Base-by-base conservation (phyloP, 1,140 invertebrate species). In the Prorops nasuta region DNA sequence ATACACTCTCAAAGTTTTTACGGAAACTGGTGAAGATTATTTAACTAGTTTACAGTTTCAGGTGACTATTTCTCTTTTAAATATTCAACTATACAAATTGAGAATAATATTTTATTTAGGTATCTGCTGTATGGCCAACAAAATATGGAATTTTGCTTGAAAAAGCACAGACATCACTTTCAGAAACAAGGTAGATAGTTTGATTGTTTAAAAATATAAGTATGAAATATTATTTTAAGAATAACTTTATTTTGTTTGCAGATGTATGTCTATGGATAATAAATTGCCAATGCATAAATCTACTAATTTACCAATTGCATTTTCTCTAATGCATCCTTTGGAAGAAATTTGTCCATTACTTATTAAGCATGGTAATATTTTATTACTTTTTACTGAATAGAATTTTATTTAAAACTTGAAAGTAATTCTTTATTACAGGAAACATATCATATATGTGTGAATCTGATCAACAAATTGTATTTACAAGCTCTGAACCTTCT, bases 341-440 rank as follows among this genome's bases (percentile, higher is more conserved):
- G 89, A 95, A 77, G 93, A 96, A 77, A 87, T 94, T 21, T 86
- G 86, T 44, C 92, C 92, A 3, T 82, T 95, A 21, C 77, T 94
- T 4, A 83, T 89, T 28, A 90, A 88, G 64, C 82, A 83, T 59
- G 82, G 83, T 62, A 72, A 71, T 9, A 38, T 44, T 40, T 50
- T 20, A 18, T 43, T 43, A 10, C 36, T 35, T 28, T 17, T 22
- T 43, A 47, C 14, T 45, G 21, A 43, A 15, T 17, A 9, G 9
- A n/a, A 19, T 18, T 8, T 17, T 10, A 4, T 38, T 16, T 12
- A 32, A 15, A 35, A 42, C 10, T 43, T 21, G 35, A 20, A 39
- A 17, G 4, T 6, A 28, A 28, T 1, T 42, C 18, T 34, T 57
- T 37, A 10, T 37, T 67, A 40, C 44, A 72, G 75, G 72, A 38